Conservation (phyloP, 2,797 vertebrate species). For the Hippoglossus hippoglossus region DNA sequence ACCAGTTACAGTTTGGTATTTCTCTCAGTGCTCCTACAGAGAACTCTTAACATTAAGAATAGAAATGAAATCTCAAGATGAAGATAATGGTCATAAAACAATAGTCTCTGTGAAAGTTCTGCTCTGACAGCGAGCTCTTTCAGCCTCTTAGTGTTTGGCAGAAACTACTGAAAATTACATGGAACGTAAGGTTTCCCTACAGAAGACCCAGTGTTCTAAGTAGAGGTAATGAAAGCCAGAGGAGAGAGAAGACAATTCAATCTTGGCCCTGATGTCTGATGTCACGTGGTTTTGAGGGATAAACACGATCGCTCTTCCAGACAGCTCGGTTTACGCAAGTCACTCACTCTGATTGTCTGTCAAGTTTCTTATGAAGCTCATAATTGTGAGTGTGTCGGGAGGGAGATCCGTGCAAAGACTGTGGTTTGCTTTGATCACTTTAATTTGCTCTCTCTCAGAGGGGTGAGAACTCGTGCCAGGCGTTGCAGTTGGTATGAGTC, state of each 20-base stretch:
- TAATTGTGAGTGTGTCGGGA: slow-evolving; percentile 66
- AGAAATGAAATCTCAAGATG: slow-evolving; percentile 2
- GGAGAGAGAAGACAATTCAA: slow-evolving; percentile 63
- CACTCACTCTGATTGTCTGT: slow-evolving; percentile 70
- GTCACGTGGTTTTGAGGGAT: slow-evolving; percentile 65
- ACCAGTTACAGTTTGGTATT: not conserved
- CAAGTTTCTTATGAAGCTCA: slow-evolving; percentile 65
- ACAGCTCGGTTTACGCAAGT: slow-evolving; percentile 73
- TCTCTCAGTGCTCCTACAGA: not conserved
- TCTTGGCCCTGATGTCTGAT: slow-evolving; percentile 56
- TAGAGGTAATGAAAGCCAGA: slow-evolving; percentile 76
- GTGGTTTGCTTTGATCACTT: slow-evolving; percentile 74
- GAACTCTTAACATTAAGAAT: not conserved
- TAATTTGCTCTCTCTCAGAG: slow-evolving; percentile 50
- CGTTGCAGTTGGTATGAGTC: slow-evolving; percentile 43
- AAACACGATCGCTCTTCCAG: slow-evolving; percentile 76
- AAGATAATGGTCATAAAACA: slow-evolving; percentile 16
- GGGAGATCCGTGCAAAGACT: slow-evolving; percentile 62
- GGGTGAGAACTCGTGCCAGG: slow-evolving; percentile 45
- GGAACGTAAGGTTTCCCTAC: slow-evolving; percentile 47
- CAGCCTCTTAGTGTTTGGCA: slow-evolving; percentile 59
- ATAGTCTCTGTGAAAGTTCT: slow-evolving; percentile 16
- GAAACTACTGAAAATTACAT: slow-evolving; percentile 53
- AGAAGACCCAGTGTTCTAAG: slow-evolving; percentile 41
- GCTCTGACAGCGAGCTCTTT: slow-evolving; percentile 28